Evolutionary conservation across 2,888 invertebrate species (phyloP).

Genomic region (Digitonthophagus gazella): DNA sequence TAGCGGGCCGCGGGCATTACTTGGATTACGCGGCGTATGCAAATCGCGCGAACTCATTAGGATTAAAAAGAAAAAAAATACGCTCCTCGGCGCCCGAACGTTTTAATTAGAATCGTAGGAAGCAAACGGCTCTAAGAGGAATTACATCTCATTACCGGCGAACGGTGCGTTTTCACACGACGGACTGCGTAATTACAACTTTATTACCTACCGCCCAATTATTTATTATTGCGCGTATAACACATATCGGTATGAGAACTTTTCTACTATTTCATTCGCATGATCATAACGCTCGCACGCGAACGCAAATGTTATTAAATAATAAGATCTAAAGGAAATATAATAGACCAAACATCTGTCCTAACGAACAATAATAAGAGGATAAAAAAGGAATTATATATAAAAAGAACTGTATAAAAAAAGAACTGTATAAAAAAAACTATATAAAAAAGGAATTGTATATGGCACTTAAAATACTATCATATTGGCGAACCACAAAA

Average conservation of each 20-base stretch:
- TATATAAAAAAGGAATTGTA: background rate
- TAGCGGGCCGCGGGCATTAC: background rate
- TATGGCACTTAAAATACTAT: slow-evolving; percentile 28
- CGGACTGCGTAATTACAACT: slow-evolving; percentile 26
- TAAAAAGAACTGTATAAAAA: background rate
- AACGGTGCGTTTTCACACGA: slow-evolving; percentile 32
- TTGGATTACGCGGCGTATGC: background rate
- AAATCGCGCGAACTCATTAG: background rate
- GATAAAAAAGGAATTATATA: background rate
- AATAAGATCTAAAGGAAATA: background rate
- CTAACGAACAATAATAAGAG: background rate
- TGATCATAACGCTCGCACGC: background rate
- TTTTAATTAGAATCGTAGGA: slow-evolving; percentile 16
- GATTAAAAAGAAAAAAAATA: background rate
- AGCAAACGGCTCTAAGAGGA: slow-evolving; percentile 24
- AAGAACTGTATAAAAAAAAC: slow-evolving; percentile 2
- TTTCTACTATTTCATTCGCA: background rate
- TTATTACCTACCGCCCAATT: slow-evolving; percentile 19
- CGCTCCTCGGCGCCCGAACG: slow-evolving; percentile 1
- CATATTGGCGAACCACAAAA: slow-evolving; percentile 38
- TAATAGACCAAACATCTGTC: background rate
- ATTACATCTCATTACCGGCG: slow-evolving; percentile 28
- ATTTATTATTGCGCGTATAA: background rate
- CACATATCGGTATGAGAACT: background rate
- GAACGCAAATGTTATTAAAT: background rate